phyloP scores from a whole-genome alignment of 2,797 vertebrate species.

The Vultur gryphus region DNA sequence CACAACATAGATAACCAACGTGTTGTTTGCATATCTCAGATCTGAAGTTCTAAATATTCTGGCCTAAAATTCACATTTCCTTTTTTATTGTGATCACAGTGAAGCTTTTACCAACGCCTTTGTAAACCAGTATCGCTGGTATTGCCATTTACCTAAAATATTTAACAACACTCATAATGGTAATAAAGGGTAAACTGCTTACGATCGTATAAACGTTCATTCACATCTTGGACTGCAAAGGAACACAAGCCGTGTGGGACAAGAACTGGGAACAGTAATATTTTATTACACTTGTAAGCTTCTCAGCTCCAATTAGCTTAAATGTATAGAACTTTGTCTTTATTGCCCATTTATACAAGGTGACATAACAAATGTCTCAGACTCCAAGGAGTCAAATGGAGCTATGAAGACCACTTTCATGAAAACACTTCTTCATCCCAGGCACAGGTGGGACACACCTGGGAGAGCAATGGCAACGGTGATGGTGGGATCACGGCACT shows the following conservation, averaged over 20 bases:
- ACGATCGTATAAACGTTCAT: fast-evolving
- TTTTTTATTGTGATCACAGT: neutral
- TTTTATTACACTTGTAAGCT: neutral
- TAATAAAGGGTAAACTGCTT: neutral
- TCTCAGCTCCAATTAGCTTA: neutral
- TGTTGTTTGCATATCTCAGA: neutral
- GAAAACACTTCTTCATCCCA: neutral
- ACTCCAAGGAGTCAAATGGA: neutral
- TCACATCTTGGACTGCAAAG: neutral
- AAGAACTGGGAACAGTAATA: neutral
- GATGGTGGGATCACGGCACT: neutral
- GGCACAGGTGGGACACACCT: neutral
- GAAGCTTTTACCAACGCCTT: neutral
- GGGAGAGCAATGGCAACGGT: neutral
- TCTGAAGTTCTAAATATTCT: neutral
- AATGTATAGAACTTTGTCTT: neutral
- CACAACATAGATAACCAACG: neutral
- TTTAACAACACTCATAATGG: neutral
- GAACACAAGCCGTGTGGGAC: neutral
- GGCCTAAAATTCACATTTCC: neutral
- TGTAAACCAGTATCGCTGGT: neutral
- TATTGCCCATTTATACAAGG: neutral
- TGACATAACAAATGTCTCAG: neutral
- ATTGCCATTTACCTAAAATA: neutral
- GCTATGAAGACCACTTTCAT: fast-evolving